Conservation (phyloP, 2,113 vertebrate genomes). For the Zootoca vivipara region DNA sequence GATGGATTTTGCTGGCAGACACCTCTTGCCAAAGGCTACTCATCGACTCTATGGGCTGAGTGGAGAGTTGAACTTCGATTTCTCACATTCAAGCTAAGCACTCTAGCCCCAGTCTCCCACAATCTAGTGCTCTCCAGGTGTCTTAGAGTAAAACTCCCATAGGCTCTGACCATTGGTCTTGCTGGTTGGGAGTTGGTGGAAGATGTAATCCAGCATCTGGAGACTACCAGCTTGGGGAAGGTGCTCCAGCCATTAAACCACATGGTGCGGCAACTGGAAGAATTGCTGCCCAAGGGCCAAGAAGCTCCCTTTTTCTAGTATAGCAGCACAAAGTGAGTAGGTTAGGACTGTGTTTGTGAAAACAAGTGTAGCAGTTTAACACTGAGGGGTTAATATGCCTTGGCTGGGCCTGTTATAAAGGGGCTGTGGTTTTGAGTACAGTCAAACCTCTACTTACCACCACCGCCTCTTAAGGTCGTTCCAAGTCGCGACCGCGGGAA, state of each 20-base stretch:
- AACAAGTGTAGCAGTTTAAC: neutral
- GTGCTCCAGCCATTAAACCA: neutral
- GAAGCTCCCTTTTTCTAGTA: neutral
- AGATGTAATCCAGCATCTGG: neutral
- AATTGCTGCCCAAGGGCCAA: neutral
- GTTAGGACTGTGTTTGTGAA: neutral
- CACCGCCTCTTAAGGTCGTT: too few species aligned
- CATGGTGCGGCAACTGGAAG: neutral
- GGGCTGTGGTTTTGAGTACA: neutral
- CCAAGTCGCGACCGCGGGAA: too few species aligned
- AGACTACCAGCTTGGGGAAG: neutral
- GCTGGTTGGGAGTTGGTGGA: neutral
- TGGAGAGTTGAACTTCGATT: neutral
- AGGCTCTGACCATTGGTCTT: neutral
- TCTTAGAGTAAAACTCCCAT: neutral
- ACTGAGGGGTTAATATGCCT: neutral
- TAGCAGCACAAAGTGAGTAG: neutral
- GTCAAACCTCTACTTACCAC: too few species aligned
- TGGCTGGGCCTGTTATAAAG: neutral
- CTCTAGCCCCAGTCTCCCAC: too few species aligned
- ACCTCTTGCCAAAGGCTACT: neutral
- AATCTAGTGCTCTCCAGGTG: neutral
- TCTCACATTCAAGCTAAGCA: neutral
- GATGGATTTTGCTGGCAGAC: neutral
- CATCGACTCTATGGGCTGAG: neutral